Evolutionary conservation across 2,113 vertebrate species (phyloP).

Genomic region (Salvator merianae): DNA sequence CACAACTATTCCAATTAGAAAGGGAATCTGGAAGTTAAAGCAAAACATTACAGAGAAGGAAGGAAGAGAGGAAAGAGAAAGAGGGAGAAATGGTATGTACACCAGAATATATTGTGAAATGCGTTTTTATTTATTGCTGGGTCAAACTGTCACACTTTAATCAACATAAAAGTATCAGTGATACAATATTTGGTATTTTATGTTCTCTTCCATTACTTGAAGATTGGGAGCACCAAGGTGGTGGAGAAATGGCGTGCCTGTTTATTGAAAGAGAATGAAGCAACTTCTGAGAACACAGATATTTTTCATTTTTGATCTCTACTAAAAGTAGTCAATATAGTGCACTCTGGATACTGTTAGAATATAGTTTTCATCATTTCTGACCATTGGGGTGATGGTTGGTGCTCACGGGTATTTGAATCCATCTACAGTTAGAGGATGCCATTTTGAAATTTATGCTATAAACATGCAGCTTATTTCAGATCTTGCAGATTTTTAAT

Average conservation of each 20-base stretch:
- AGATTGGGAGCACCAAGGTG: no score
- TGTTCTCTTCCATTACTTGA: no score
- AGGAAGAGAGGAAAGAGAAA: neutral
- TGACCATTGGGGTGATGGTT: neutral
- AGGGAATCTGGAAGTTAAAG: neutral
- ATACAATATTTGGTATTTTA: neutral
- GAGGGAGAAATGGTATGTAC: no score
- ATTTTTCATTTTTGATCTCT: neutral
- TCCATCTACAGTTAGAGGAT: no score
- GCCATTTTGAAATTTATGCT: neutral
- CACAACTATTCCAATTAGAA: slow-evolving; percentile 7
- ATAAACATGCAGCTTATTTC: neutral
- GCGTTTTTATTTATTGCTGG: neutral
- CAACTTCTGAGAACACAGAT: neutral
- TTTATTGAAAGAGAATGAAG: no score
- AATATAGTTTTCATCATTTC: neutral
- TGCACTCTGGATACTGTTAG: neutral
- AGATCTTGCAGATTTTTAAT: neutral
- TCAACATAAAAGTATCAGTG: no score
- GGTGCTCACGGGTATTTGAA: neutral
- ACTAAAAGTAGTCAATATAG: neutral
- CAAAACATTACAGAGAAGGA: neutral
- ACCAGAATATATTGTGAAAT: neutral
- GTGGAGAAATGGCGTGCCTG: no score
- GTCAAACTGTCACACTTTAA: neutral